Percentiles rank a stretch among this genome's conserved stretches.
Conservation (phyloP, 2,797 vertebrate genomes). For the Momotus momota region DNA sequence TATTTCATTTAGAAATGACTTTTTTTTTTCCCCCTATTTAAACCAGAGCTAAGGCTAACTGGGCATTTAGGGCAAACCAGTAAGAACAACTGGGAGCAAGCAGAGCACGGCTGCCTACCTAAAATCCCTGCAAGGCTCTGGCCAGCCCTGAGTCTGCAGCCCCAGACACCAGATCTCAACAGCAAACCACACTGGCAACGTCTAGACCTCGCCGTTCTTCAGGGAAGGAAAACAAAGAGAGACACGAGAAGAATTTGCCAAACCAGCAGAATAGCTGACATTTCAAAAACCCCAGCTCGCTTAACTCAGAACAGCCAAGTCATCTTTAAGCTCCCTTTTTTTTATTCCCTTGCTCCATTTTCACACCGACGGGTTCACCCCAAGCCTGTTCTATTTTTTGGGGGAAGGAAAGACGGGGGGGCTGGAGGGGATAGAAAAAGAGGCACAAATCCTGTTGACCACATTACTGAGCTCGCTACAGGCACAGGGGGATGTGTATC, state of each 20-base stretch:
- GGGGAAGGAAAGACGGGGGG: neutral
- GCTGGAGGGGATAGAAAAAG: neutral
- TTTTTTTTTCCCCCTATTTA: neutral
- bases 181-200: constrained; percentile 18
- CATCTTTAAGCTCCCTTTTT: constrained; percentile 37
- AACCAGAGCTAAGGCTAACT: neutral
- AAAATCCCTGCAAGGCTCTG: constrained; percentile 13
- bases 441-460: neutral
- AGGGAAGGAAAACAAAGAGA: constrained; percentile 65
- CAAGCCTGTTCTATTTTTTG: neutral
- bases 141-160: neutral
- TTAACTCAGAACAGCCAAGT: constrained; percentile 23
- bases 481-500: neutral
- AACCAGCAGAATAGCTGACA: constrained; percentile 63
- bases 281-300: constrained; percentile 25
- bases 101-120: neutral
- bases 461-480: neutral
- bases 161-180: neutral
- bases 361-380: fast-evolving
- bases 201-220: constrained; percentile 42
- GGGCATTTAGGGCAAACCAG: neutral
- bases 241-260: constrained; percentile 59
- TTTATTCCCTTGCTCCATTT: neutral
- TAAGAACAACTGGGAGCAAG: neutral
- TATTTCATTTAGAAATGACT: neutral